Conservation (phyloP, 2,797 vertebrate species). For the Scyliorhinus canicula region DNA sequence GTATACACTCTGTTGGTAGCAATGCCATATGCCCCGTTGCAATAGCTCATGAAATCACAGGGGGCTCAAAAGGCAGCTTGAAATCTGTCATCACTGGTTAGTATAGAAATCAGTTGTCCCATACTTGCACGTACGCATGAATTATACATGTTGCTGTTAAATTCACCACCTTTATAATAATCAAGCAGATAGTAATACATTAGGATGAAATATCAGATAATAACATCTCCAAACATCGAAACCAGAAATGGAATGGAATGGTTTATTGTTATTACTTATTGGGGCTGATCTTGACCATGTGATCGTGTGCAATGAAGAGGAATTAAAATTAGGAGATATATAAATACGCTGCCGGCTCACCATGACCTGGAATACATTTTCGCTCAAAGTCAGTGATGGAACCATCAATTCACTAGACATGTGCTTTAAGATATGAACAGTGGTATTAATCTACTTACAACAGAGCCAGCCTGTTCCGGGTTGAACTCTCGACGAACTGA, state of each 20-base stretch:
- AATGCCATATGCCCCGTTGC: background rate
- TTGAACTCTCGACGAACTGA: too few relatives aligned
- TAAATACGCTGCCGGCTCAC: too few relatives aligned
- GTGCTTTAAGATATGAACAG: too few relatives aligned
- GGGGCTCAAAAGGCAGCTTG: background rate
- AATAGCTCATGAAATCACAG: background rate
- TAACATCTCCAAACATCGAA: background rate
- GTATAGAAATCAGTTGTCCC: background rate
- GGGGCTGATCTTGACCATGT: background rate
- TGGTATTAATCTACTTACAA: too few relatives aligned
- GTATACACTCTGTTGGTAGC: background rate
- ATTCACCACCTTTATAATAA: background rate
- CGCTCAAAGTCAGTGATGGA: too few relatives aligned
- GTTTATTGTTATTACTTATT: background rate
- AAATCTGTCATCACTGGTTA: background rate
- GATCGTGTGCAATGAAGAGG: too few relatives aligned
- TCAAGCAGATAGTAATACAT: background rate
- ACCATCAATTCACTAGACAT: too few relatives aligned
- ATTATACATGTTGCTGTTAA: background rate
- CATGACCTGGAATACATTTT: too few relatives aligned
- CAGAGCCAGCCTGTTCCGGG: too few relatives aligned
- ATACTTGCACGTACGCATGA: background rate
- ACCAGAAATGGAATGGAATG: background rate
- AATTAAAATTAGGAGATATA: too few relatives aligned
- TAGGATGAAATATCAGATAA: background rate